Evolutionary conservation across 2,888 invertebrate genomes (phyloP).

Genomic region (Dione juno): DNA sequence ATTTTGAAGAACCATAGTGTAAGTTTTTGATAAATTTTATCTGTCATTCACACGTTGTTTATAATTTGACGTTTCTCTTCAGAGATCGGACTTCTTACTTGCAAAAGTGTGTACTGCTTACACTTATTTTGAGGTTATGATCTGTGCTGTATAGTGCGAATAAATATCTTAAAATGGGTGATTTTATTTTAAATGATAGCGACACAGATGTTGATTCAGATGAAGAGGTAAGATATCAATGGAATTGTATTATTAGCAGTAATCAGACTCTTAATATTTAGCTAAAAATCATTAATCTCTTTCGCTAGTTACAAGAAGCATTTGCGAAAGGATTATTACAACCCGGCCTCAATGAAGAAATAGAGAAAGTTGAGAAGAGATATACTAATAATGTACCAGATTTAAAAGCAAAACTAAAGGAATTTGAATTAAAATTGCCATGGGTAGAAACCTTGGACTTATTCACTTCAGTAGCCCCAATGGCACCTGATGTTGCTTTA

Average conservation of each 20-base stretch:
- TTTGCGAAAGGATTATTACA: slow-evolving; percentile 93
- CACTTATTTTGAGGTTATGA: slow-evolving; percentile 36
- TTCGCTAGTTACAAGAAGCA: slow-evolving; percentile 92
- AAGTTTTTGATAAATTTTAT: not conserved
- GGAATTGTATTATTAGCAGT: too few relatives aligned
- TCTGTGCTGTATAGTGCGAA: not conserved
- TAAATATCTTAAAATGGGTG: slow-evolving; percentile 59
- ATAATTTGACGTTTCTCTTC: not conserved
- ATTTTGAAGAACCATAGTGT: not conserved
- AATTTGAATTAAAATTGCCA: slow-evolving; percentile 88
- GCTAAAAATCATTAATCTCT: slow-evolving; percentile 20
- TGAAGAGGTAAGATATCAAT: slow-evolving; percentile 76
- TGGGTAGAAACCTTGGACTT: slow-evolving; percentile 95
- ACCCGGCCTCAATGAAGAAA: slow-evolving; percentile 91
- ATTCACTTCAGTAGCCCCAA: slow-evolving; percentile 88
- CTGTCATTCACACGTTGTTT: slow-evolving; percentile 25
- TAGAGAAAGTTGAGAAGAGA: slow-evolving; percentile 82
- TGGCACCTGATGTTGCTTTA: slow-evolving; percentile 92
- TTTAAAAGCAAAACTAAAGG: slow-evolving; percentile 87
- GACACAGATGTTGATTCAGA: slow-evolving; percentile 83
- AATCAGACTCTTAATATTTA: not conserved
- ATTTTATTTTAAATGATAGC: slow-evolving; percentile 75
- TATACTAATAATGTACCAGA: slow-evolving; percentile 89
- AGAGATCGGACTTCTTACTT: too few relatives aligned
- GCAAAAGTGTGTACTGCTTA: not conserved